Base-by-base conservation (phyloP, 1,140 invertebrate genomes). In the Lepidostoma basale region DNA sequence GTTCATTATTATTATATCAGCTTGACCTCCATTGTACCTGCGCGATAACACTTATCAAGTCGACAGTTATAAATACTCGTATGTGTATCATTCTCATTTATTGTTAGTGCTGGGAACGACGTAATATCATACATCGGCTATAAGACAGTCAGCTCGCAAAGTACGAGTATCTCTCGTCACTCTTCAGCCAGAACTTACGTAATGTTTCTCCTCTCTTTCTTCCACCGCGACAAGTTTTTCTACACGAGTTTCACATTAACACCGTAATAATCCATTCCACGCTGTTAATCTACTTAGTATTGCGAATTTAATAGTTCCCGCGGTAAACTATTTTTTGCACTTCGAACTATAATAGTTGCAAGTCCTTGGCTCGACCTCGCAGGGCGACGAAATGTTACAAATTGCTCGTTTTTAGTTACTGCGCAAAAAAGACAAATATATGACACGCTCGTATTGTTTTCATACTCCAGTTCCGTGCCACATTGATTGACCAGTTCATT, bases 161-260 rank as follows among this genome's bases (percentile, higher is more conserved):
- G n/a, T n/a, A n/a, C n/a, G n/a, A n/a, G n/a, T n/a, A n/a, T n/a
- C n/a, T n/a, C n/a, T n/a, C n/a, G n/a, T n/a, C n/a, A n/a, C n/a
- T n/a, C n/a, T n/a, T n/a, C n/a, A n/a, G 18, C 20, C 5, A 47
- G 20, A 47, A 2, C 44, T 47, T 22, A 22, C 44, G 6, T 56
- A 33, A 33, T 33, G 12, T 6, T 33, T 33, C 52, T 33, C 23
- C 9, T 18, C 28, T 56, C 14, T 56, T 54, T 26, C 26, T 54
- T 33, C 16, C 8, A 4, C 28, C 25, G 16, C 28, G 30, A 4
- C 14, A 18, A 36, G 22, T 12, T 56, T 56, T 60, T 42, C 20
- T 28, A 60, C 58, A 60, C 58, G 39, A 28, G 18, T 60, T 60
- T 60, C 40, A 16, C 58, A 60, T 60, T 60, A 60, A 18, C 54